A percentile compares a stretch with the other conserved stretches of the same genome.
Evolutionary conservation across 2,797 vertebrate species (phyloP).

Genomic region (Oreonectes daqikongensis): DNA sequence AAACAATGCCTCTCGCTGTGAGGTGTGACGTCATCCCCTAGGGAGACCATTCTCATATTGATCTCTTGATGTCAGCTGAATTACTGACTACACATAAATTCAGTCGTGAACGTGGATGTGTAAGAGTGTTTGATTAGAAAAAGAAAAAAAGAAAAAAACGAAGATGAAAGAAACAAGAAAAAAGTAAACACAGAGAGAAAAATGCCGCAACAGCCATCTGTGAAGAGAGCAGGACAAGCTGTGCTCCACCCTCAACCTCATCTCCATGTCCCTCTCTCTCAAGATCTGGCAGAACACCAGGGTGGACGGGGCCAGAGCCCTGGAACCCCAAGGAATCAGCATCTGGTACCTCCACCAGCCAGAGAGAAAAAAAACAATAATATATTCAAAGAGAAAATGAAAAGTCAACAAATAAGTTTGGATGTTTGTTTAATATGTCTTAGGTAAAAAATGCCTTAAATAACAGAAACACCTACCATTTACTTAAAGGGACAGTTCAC

Average conservation of each 20-base stretch:
- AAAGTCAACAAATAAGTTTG: not conserved
- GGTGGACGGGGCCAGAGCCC: conserved; percentile 41
- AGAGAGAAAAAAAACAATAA: conserved; percentile 28
- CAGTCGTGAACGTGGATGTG: not conserved
- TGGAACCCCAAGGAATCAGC: conserved; percentile 47
- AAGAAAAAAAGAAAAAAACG: not conserved
- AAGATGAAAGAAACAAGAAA: conserved; percentile 11
- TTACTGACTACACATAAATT: conserved; percentile 23
- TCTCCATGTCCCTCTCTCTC: conserved; percentile 27
- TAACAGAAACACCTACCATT: too few species aligned
- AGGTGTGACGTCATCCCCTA: conserved; percentile 45
- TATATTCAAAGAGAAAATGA: conserved; percentile 5
- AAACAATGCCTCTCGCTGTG: conserved; percentile 10
- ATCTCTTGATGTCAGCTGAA: conserved; percentile 45
- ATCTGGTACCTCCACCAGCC: conserved; percentile 44
- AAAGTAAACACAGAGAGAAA: conserved; percentile 5
- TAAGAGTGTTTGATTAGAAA: conserved; percentile 22
- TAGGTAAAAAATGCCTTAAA: not conserved
- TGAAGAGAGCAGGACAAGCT: conserved; percentile 52
- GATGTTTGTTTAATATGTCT: not conserved
- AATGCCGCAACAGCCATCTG: conserved; percentile 56
- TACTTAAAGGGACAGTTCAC: too few species aligned
- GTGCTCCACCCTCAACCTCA: conserved; percentile 41
- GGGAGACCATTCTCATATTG: conserved; percentile 36
- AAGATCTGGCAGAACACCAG: conserved; percentile 37